phyloP scores from a whole-genome alignment of 2,797 vertebrate genomes.

The Lacerta agilis region DNA sequence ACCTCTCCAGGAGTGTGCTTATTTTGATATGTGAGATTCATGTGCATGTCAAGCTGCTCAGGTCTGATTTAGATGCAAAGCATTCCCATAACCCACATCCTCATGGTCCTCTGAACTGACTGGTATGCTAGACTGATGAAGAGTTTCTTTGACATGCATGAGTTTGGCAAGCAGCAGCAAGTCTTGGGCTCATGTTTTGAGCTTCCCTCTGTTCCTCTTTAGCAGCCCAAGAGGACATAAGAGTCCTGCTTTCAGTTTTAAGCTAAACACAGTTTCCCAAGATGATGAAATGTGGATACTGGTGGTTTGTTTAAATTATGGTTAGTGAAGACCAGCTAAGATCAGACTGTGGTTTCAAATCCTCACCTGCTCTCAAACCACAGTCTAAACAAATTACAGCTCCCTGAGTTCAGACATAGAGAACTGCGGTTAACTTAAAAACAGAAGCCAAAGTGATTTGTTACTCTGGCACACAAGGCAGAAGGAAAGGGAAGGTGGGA shows the following conservation, averaged over 20 bases:
- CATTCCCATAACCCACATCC: background rate
- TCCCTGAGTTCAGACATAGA: too few species aligned
- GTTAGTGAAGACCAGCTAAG: too few species aligned
- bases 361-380: too few species aligned
- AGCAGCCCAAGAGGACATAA: background rate
- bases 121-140: background rate
- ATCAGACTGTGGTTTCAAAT: too few species aligned
- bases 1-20: background rate
- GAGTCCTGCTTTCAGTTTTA: background rate
- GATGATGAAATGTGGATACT: too few species aligned
- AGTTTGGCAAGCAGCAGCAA: background rate
- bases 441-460: too few species aligned
- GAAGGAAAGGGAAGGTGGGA: background rate
- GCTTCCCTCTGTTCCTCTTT: background rate
- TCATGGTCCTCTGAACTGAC: background rate
- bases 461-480: background rate
- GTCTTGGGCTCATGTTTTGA: background rate
- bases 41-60: background rate
- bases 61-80: too few species aligned
- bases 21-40: background rate
- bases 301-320: too few species aligned
- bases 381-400: too few species aligned
- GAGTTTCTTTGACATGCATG: background rate
- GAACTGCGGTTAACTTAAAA: too few species aligned
- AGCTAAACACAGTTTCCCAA: too few species aligned